These are phyloP conservation scores for Serilophus lunatus DNA, from an alignment of 2,113 vertebrate genomes.

Conservation along the genomic window DNA sequence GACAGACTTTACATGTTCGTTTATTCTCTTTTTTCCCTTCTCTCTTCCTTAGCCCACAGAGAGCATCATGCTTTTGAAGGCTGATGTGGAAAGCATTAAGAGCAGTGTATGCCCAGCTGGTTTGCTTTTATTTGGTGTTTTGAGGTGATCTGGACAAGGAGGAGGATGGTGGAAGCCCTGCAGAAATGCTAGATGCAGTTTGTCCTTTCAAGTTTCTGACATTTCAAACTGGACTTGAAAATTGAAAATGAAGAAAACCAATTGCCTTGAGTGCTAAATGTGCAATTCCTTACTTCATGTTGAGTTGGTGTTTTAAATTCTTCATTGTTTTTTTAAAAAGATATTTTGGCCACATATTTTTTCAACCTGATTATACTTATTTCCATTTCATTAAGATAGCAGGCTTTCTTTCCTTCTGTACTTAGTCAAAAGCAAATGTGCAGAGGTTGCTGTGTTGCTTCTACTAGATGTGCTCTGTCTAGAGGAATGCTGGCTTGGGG, in stretches of 20 bases:
- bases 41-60: conserved; percentile 85
- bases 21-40: neutral
- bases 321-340: neutral
- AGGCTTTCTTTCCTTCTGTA: conserved; percentile 18
- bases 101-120: conserved; percentile 63
- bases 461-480: neutral
- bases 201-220: conserved; percentile 50
- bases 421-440: conserved; percentile 39
- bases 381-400: conserved; percentile 1
- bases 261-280: neutral
- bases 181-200: neutral
- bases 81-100: conserved; percentile 82
- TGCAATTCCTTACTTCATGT: neutral
- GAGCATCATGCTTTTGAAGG: conserved; percentile 97
- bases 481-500: neutral
- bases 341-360: neutral
- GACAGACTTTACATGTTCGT: neutral
- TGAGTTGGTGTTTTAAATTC: neutral
- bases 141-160: conserved; percentile 57
- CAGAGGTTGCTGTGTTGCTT: conserved; percentile 25
- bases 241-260: neutral
- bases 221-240: conserved; percentile 5
- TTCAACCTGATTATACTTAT: neutral
- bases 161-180: conserved; percentile 56
- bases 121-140: conserved; percentile 45